phyloP scores from a whole-genome alignment of 2,797 vertebrate species.

The Ctenosaura bakeri region DNA sequence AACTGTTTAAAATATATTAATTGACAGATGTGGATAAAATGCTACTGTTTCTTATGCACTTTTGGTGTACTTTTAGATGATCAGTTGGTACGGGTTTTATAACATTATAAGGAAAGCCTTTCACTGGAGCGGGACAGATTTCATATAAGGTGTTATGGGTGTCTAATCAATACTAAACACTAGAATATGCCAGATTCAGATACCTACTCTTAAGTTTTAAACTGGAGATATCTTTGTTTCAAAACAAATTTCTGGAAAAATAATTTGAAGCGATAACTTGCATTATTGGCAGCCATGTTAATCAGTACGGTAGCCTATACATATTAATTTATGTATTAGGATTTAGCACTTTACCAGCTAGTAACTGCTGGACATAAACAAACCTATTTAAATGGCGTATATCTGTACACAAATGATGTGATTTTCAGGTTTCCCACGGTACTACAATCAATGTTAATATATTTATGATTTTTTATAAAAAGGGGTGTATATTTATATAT shows the following conservation, averaged over 20 bases:
- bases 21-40: conserved; percentile 49
- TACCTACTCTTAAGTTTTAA: conserved; percentile 26
- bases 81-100: conserved; percentile 49
- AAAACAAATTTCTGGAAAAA: not conserved
- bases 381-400: conserved; percentile 64
- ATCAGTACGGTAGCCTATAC: conserved; percentile 48
- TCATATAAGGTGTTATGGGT: not conserved
- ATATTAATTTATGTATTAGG: conserved; percentile 57
- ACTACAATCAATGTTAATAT: conserved; percentile 69
- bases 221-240: conserved; percentile 50
- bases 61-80: conserved; percentile 54
- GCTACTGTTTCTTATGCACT: conserved; percentile 65
- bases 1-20: conserved; percentile 61
- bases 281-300: conserved; percentile 33
- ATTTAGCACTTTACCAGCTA: conserved; percentile 73
- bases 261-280: conserved; percentile 24
- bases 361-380: conserved; percentile 58
- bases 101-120: conserved; percentile 36
- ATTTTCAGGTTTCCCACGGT: conserved; percentile 66
- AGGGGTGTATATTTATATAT: conserved; percentile 80
- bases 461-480: conserved; percentile 80
- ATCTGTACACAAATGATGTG: conserved; percentile 65
- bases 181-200: conserved; percentile 1
- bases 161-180: not conserved
- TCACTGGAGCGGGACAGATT: not conserved